Evolutionary conservation across 2,797 vertebrate genomes (phyloP), one percentile per base, ranked within the genome.

Genomic region (Aeoliscus strigatus): DNA sequence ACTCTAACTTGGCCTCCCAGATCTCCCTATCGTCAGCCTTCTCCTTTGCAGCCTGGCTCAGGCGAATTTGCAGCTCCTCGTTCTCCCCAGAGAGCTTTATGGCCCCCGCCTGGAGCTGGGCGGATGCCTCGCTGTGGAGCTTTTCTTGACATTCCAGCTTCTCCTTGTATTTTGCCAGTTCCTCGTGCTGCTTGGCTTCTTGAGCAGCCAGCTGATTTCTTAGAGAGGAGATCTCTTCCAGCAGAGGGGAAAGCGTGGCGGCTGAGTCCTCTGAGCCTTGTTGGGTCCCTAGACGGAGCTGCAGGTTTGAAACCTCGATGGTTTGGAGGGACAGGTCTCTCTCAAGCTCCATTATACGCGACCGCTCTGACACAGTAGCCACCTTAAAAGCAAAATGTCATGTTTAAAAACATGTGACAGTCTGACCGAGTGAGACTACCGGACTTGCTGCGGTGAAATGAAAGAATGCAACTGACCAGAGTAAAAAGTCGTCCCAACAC

Each of bases 331-430:
- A 75, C 28, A 98, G 89, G 64, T 98, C 94, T 74, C 82, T 89
- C 65, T 99, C 94, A 47, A 99, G 85, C 59, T 99, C 94, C 93
- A 99, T 94, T 56, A 99, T 98, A 17, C 90, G 93, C 27, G 96
- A 99, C 67, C 91, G 93, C 66, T 99, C 96, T 0, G 96, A 99
- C 6, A 99, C 96, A 0, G 96, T 98, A 31, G 93, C 94, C 74
- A 98, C 96, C 96, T 99, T 69, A 2, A 76, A 68, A 70, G 58
- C 17, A 71, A 23, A 52, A 80, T 47, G 31, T 60, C 44, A 29
- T 2, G 53, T 57, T 84, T 56, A 77, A 56, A 70, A 39, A 18
- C n/a, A 23, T 15, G 14, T 26, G 9, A 35, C 8, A 29, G 14
- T 56, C 5, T 29, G 6, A 32, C 31, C 51, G 8, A 26, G 9